These are phyloP conservation scores for Atractosteus spatula DNA, from an alignment of 2,113 vertebrate genomes.

Conservation along the genomic window DNA sequence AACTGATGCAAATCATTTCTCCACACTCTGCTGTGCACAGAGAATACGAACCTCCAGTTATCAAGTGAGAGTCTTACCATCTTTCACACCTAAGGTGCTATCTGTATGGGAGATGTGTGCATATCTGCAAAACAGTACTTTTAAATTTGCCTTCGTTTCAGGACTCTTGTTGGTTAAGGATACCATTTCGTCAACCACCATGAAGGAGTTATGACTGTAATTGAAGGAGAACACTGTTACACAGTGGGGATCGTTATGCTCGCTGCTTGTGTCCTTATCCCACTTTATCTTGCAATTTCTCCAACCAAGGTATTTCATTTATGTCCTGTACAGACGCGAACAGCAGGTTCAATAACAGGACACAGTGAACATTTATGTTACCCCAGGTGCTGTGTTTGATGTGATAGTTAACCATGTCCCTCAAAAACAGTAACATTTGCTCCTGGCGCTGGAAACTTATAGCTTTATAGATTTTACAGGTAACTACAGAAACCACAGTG, in stretches of 20 bases:
- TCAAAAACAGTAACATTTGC: too few relatives aligned
- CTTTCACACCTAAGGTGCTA: slow-evolving; percentile 17
- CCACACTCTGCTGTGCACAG: not conserved
- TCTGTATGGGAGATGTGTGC: not conserved
- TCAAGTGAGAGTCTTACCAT: not conserved
- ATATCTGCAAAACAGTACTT: slow-evolving; percentile 2
- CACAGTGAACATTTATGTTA: too few relatives aligned
- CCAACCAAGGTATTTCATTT: too few relatives aligned
- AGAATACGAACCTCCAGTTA: not conserved
- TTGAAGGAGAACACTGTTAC: too few relatives aligned
- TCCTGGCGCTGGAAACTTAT: too few relatives aligned
- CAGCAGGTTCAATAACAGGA: too few relatives aligned
- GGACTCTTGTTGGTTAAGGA: not conserved
- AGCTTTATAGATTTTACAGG: too few relatives aligned
- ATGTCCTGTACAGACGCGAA: too few relatives aligned
- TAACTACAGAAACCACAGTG: too few relatives aligned
- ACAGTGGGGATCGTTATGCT: not conserved
- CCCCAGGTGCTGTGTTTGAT: too few relatives aligned
- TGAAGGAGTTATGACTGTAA: not conserved
- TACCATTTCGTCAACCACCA: not conserved
- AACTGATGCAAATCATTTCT: slow-evolving; percentile 8
- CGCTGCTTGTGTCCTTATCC: not conserved
- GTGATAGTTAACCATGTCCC: too few relatives aligned
- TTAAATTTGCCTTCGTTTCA: slow-evolving; percentile 1
- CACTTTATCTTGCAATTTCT: too few relatives aligned